phyloP scores from a whole-genome alignment of 2,888 invertebrate species.

The Calephelis perditalis region DNA sequence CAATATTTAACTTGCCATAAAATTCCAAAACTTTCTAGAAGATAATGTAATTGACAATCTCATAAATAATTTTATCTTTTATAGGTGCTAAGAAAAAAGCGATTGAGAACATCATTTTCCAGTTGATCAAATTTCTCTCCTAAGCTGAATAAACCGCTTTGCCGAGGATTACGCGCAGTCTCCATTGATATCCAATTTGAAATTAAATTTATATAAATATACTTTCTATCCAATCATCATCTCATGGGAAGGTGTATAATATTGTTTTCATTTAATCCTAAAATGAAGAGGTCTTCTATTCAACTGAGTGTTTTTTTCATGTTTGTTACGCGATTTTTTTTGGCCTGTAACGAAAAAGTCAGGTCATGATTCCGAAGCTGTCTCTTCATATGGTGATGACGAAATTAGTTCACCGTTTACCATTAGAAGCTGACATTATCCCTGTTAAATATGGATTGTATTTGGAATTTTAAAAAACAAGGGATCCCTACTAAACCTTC shows the following conservation, averaged over 20 bases:
- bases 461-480: too few relatives aligned
- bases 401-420: too few relatives aligned
- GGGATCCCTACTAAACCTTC: too few relatives aligned
- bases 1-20: neutral
- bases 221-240: conserved; percentile 56
- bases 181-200: conserved; percentile 71
- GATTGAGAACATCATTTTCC: conserved; percentile 15
- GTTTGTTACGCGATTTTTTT: too few relatives aligned
- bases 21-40: neutral
- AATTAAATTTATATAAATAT: conserved; percentile 74
- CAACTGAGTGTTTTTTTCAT: too few relatives aligned
- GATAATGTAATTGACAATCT: neutral
- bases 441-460: too few relatives aligned
- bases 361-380: too few relatives aligned
- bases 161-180: conserved; percentile 26
- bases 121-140: conserved; percentile 5
- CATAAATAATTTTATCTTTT: neutral
- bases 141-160: conserved; percentile 19
- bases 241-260: neutral
- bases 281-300: too few relatives aligned
- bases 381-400: too few relatives aligned
- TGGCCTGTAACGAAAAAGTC: too few relatives aligned
- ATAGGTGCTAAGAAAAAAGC: conserved; percentile 11
- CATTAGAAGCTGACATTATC: too few relatives aligned
- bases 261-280: too few relatives aligned